Conservation (phyloP, 2,888 invertebrate species). For the Amorpha juglandis region DNA sequence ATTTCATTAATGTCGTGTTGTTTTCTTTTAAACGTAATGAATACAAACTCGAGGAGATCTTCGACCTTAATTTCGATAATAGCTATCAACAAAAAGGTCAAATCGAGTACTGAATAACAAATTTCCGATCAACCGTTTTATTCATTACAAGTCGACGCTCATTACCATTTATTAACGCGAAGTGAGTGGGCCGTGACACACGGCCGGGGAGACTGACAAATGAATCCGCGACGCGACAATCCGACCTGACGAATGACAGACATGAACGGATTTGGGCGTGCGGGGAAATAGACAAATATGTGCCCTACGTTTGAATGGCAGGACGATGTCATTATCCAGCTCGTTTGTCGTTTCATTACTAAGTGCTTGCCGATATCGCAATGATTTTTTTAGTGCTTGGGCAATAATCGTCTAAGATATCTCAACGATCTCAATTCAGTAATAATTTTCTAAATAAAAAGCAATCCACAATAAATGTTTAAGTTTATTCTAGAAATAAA, state of each 20-base stretch:
- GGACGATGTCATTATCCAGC: background rate
- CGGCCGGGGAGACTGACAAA: constrained; percentile 34
- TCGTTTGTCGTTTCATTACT: constrained; percentile 1
- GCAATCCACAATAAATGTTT: too few species aligned
- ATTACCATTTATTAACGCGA: constrained; percentile 55
- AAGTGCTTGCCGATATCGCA: background rate
- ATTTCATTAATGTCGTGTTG: constrained; percentile 28
- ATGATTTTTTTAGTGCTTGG: too few species aligned
- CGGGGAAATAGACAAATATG: constrained; percentile 11
- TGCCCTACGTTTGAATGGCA: background rate
- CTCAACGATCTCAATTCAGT: too few species aligned
- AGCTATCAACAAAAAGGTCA: constrained; percentile 39
- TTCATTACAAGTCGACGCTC: constrained; percentile 51
- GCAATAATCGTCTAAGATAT: too few species aligned
- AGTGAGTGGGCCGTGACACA: constrained; percentile 42
- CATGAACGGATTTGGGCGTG: constrained; percentile 4
- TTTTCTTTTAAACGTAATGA: constrained; percentile 25
- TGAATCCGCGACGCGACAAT: constrained; percentile 26
- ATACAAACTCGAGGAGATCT: constrained; percentile 33
- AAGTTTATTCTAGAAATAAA: too few species aligned
- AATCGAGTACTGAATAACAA: constrained; percentile 51
- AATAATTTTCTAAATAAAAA: too few species aligned
- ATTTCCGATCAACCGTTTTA: constrained; percentile 55
- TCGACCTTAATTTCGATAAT: constrained; percentile 51
- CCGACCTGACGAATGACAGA: background rate